Conservation (phyloP, 2,888 invertebrate species). For the Myopa tessellatipennis region DNA sequence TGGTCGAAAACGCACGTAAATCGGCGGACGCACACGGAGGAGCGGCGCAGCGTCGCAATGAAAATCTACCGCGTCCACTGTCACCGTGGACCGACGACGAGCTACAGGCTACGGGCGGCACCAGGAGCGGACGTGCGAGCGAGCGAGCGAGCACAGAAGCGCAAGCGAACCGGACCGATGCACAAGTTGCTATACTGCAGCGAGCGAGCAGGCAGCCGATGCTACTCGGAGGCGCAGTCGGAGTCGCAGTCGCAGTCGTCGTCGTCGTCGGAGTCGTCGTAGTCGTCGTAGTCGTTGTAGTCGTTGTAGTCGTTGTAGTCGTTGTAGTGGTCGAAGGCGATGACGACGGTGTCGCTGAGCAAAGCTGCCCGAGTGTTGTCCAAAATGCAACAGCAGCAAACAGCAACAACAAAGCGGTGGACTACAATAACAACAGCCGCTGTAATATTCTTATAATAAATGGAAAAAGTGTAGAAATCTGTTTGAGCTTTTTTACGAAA, state of each 20-base stretch:
- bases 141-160: conserved; percentile 45
- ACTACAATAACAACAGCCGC: conserved; percentile 12
- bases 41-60: conserved; percentile 46
- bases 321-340: conserved; percentile 37
- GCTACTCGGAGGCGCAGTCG: conserved; percentile 13
- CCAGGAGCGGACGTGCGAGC: conserved; percentile 43
- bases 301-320: not conserved
- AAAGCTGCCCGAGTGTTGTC: conserved; percentile 25
- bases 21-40: not conserved
- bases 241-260: conserved; percentile 7
- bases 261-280: not conserved
- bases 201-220: conserved; percentile 22
- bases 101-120: conserved; percentile 37
- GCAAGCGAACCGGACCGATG: conserved; percentile 32
- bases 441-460: conserved; percentile 14
- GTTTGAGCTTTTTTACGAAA: not conserved
- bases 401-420: conserved; percentile 22
- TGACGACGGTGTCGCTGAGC: conserved; percentile 29
- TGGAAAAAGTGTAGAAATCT: conserved; percentile 5
- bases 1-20: conserved; percentile 32
- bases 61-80: conserved; percentile 55
- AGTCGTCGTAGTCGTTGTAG: conserved; percentile 12
- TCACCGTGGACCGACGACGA: conserved; percentile 36
- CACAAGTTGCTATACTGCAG: conserved; percentile 49
- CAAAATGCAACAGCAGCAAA: conserved; percentile 38